Evolutionary conservation across 2,797 vertebrate species (phyloP), one percentile per base, ranked within the genome.

Genomic region (Florisuga fusca): DNA sequence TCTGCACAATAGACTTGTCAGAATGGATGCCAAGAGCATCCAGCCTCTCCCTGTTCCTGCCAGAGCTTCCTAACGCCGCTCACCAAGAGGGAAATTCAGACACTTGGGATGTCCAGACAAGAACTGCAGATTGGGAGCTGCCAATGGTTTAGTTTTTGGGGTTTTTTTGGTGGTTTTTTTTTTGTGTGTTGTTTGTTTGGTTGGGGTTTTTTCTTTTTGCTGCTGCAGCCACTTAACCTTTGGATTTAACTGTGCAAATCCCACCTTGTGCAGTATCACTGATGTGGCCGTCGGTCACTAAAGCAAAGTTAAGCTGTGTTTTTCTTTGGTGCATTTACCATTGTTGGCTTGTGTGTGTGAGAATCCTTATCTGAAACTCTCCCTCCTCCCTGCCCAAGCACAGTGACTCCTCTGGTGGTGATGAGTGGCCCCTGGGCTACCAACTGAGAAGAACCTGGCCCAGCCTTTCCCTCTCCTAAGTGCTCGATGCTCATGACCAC

Each of bases 11-110:
- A 45, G 75, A 23, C 61, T 64, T 84, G 29, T 92, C 81, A 55
- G 84, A 78, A 68, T 27, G 77, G 80, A 31, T 92, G 90, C 93
- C 94, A 87, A 75, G 68, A 80, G 38, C 81, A 48, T 90, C 90
- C 77, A 57, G 73, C 54, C 45, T 76, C 59, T 82, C 86, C 0
- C 54, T 3, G 5, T 41, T 33, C 8, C 75, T 94, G 89, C 90
- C 92, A 89, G 53, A 68, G 54, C 79, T 87, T 84, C 67, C 74
- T 63, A 50, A 66, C 4, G 3, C 51, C 29, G 34, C 59, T 53
- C 54, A 5, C 53, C 38, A 10, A 26, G 55, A 61, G 41, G 46
- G n/a, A 43, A 74, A 72, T 41, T 68, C 0, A 4, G 75, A 53
- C 55, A 27, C 77, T 89, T 20, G 11, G 46, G 51, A 36, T 76